Conservation (phyloP, 2,797 vertebrate species). For the Aeoliscus strigatus region DNA sequence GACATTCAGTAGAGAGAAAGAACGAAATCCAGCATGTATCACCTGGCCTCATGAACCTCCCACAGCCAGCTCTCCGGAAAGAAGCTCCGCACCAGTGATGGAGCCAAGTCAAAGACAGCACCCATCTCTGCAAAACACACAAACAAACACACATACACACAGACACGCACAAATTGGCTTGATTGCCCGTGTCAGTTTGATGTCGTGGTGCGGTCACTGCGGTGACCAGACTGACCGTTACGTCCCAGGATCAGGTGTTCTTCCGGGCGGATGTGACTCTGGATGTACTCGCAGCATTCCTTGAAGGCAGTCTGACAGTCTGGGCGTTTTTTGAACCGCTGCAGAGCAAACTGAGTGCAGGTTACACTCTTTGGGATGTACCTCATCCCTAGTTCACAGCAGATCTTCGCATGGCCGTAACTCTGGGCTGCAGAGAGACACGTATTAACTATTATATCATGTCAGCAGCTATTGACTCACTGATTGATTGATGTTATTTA, state of each 20-base stretch:
- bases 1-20: too few relatives aligned
- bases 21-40: constrained; percentile 9
- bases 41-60: constrained; percentile 80
- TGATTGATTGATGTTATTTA: too few relatives aligned
- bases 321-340: fast-evolving
- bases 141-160: constrained; percentile 13
- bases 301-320: constrained; percentile 47
- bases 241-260: constrained; percentile 59
- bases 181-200: neutral
- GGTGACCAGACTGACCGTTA: constrained; percentile 65
- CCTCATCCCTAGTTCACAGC: constrained; percentile 73
- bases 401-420: fast-evolving
- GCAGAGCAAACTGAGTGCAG: constrained; percentile 14
- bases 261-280: neutral
- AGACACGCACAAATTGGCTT: constrained; percentile 6
- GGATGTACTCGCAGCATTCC: constrained; percentile 69
- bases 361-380: constrained; percentile 20
- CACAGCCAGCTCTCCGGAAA: constrained; percentile 97
- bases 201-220: too few relatives aligned
- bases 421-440: constrained; percentile 9
- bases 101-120: constrained; percentile 56
- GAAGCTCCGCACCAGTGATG: constrained; percentile 81
- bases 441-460: too few relatives aligned
- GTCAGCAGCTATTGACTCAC: too few relatives aligned
- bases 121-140: constrained; percentile 55